Evolutionary conservation across 2,113 vertebrate species (phyloP).

Genomic region (Limanda limanda): DNA sequence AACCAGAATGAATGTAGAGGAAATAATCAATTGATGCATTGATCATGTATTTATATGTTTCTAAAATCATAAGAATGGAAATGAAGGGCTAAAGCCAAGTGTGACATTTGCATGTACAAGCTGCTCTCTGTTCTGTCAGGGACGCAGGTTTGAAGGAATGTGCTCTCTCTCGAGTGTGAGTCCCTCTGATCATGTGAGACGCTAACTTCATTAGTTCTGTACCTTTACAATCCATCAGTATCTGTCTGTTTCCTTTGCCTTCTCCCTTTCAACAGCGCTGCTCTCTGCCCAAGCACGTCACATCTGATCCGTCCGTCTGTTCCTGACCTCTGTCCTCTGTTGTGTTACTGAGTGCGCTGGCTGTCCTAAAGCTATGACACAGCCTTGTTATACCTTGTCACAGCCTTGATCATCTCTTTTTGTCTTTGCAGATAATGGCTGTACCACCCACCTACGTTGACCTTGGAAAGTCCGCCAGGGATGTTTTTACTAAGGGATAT

Average conservation of each 20-base stretch:
- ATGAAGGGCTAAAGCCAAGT: neutral
- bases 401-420: neutral
- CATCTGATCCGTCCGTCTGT: slow-evolving; percentile 20
- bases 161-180: neutral
- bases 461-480: slow-evolving; percentile 95
- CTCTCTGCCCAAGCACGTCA: slow-evolving; percentile 7
- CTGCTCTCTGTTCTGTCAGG: neutral
- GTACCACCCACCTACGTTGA: slow-evolving; percentile 93
- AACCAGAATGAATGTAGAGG: neutral
- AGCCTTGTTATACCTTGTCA: neutral
- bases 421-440: slow-evolving; percentile 88
- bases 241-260: neutral
- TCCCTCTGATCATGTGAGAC: neutral
- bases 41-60: no score
- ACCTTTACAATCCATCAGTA: slow-evolving; percentile 12
- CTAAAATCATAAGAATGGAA: neutral
- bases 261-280: neutral
- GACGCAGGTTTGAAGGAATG: neutral
- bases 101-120: neutral
- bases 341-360: neutral
- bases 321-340: slow-evolving; percentile 7
- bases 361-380: slow-evolving; percentile 1
- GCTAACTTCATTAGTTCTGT: slow-evolving; percentile 1
- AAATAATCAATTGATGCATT: neutral
- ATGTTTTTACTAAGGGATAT: slow-evolving; percentile 97